Percentiles rank a stretch among this genome's conserved stretches.
phyloP scores from a whole-genome alignment of 2,797 vertebrate species.

The Urosaurus nigricauda region DNA sequence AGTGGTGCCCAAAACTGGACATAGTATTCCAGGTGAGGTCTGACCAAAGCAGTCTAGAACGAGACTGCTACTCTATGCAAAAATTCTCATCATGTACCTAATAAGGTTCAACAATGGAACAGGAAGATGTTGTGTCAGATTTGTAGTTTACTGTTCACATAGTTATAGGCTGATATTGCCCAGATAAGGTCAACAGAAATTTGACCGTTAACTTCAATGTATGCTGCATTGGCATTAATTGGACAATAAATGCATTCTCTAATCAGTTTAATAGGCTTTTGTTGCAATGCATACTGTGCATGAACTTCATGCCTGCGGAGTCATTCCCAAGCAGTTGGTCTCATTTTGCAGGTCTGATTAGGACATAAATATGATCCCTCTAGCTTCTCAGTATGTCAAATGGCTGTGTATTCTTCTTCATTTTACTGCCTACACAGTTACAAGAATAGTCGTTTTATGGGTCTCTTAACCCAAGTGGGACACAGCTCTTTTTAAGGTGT shows the following conservation, averaged over 20 bases:
- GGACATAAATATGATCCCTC: constrained; percentile 7
- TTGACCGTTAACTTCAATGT: constrained; percentile 19
- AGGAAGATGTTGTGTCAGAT: neutral
- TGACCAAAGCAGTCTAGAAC: neutral
- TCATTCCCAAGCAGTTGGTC: constrained; percentile 22
- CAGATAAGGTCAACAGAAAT: neutral
- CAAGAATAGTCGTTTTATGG: constrained; percentile 6
- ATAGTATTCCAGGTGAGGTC: too few species aligned
- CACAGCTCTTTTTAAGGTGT: neutral
- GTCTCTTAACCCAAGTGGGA: neutral
- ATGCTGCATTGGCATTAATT: constrained; percentile 27
- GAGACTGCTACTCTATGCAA: neutral
- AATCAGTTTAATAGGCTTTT: constrained; percentile 31
- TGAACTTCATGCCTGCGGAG: neutral
- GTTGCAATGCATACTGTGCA: constrained; percentile 10
- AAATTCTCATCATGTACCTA: neutral
- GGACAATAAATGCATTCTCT: constrained; percentile 28
- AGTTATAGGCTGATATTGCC: neutral
- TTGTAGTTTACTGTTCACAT: neutral
- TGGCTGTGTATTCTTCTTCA: neutral
- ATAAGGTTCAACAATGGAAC: neutral
- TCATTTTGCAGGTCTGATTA: constrained; percentile 29
- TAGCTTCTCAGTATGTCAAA: constrained; percentile 12
- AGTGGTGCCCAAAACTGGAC: too few species aligned
- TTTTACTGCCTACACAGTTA: constrained; percentile 4